These are phyloP conservation scores for Dicaeum eximium DNA, from an alignment of 2,113 vertebrate species.

Conservation along the genomic window DNA sequence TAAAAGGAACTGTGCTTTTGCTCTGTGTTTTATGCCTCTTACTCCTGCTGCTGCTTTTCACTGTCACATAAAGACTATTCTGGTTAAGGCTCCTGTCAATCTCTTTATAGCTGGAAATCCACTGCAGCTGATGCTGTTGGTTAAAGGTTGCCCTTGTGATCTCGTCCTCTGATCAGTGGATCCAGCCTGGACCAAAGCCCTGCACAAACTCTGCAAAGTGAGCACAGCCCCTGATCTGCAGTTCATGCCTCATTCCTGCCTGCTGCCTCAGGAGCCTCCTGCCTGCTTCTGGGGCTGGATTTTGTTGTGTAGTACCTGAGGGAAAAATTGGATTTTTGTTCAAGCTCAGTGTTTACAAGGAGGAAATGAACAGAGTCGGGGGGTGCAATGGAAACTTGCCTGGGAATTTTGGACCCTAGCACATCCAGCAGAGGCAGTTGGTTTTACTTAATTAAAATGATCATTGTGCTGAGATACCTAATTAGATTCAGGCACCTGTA, in stretches of 20 bases:
- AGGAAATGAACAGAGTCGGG: background rate
- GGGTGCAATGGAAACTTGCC: background rate
- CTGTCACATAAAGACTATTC: background rate
- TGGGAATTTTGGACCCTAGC: background rate
- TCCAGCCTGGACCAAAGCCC: background rate
- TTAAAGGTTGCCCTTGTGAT: background rate
- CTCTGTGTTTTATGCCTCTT: background rate
- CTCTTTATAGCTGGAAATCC: background rate
- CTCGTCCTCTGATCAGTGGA: background rate
- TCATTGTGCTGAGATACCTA: background rate
- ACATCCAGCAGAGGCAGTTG: conserved; percentile 14
- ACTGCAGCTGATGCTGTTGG: background rate
- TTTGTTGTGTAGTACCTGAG: background rate
- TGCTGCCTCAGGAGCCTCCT: background rate
- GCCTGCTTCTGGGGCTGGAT: background rate
- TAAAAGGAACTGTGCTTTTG: background rate
- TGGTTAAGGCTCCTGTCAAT: background rate
- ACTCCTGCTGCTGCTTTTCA: background rate
- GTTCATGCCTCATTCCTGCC: background rate
- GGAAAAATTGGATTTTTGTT: background rate
- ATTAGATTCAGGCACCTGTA: conserved; percentile 48
- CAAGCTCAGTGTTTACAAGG: background rate
- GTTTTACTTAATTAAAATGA: conserved; percentile 47
- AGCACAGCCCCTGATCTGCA: background rate
- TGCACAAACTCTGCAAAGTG: background rate